phyloP scores from a whole-genome alignment of 2,113 vertebrate genomes.

The Chionodraco myersi region DNA sequence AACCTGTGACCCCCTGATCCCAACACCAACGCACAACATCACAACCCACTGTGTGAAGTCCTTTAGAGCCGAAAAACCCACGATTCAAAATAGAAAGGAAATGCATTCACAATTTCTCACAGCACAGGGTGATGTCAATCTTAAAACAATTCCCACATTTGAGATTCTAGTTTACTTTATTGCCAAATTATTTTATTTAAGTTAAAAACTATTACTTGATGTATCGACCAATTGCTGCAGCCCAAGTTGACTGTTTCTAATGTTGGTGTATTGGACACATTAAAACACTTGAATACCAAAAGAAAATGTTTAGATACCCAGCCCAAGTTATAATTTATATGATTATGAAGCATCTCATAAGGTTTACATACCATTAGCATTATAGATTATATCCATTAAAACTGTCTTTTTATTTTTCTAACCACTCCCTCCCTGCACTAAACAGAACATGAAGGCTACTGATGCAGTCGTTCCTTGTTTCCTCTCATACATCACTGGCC shows the following conservation, averaged over 20 bases:
- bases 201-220: no score
- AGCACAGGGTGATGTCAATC: background rate
- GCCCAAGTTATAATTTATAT: background rate
- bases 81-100: background rate
- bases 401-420: background rate
- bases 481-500: conserved; percentile 8
- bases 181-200: no score
- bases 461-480: conserved; percentile 6
- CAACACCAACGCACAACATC: no score
- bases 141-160: background rate
- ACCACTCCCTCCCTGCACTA: conserved; percentile 5
- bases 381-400: background rate
- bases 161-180: background rate
- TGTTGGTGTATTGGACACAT: no score
- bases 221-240: background rate
- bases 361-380: background rate
- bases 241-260: background rate
- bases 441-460: background rate
- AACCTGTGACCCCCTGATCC: no score
- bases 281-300: background rate
- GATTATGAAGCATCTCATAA: background rate
- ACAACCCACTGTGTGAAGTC: no score
- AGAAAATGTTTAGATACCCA: background rate
- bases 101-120: background rate
- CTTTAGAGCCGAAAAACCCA: no score